phyloP scores from a whole-genome alignment of 2,888 invertebrate genomes.

The Ectropis crepuscularia region DNA sequence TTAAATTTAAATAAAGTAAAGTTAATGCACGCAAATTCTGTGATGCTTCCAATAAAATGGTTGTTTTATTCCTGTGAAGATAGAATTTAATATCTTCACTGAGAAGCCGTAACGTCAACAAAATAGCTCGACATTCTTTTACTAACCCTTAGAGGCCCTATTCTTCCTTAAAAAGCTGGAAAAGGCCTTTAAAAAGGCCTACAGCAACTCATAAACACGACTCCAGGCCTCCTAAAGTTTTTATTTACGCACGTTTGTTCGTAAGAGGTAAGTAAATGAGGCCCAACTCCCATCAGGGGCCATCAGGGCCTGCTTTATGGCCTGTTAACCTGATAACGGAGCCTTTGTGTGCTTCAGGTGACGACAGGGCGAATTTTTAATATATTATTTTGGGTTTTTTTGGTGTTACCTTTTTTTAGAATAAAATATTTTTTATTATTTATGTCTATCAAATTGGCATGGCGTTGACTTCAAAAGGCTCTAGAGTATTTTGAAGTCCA shows the following conservation, averaged over 20 bases:
- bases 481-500: no score
- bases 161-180: constrained; percentile 8
- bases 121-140: neutral
- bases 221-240: constrained; percentile 29
- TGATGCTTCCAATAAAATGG: no score
- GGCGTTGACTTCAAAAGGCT: no score
- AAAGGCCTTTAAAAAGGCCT: constrained; percentile 12
- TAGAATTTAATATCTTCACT: no score
- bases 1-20: no score
- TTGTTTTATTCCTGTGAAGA: neutral
- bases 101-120: neutral
- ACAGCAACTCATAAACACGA: constrained; percentile 15
- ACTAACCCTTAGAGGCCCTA: constrained; percentile 8
- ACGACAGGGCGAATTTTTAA: constrained; percentile 18
- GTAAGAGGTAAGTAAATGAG: constrained; percentile 29
- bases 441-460: no score
- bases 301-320: constrained; percentile 37
- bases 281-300: constrained; percentile 27
- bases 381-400: constrained; percentile 17
- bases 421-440: neutral
- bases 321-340: constrained; percentile 40
- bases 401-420: neutral
- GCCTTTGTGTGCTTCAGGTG: constrained; percentile 26
- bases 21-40: no score
- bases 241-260: constrained; percentile 30